Evolutionary conservation across 2,888 invertebrate genomes (phyloP).

Genomic region (Chrysolina americana): DNA sequence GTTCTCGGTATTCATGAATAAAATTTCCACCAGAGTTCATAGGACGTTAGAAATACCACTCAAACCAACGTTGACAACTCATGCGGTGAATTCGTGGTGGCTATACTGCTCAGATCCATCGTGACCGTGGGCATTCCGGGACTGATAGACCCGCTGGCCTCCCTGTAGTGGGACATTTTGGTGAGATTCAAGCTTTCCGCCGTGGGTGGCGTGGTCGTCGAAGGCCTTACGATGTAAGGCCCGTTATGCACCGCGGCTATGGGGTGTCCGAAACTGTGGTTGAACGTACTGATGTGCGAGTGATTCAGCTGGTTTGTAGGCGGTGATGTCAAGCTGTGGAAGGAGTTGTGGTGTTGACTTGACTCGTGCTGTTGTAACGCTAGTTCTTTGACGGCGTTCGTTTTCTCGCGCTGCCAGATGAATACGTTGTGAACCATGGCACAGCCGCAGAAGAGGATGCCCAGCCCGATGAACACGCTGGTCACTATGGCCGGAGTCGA

Average conservation of each 20-base stretch:
- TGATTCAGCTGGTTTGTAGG: constrained; percentile 60
- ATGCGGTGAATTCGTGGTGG: constrained; percentile 76
- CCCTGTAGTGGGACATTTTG: constrained; percentile 66
- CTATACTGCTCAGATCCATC: constrained; percentile 76
- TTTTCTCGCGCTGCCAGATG: constrained; percentile 94
- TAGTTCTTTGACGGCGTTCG: constrained; percentile 81
- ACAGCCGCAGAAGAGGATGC: constrained; percentile 92
- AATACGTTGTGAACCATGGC: constrained; percentile 96
- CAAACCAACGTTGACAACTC: constrained; percentile 81
- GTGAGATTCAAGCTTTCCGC: constrained; percentile 63
- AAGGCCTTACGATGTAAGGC: constrained; percentile 76
- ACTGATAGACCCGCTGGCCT: constrained; percentile 76
- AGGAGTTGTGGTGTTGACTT: constrained; percentile 61
- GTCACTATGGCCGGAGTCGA: constrained; percentile 93
- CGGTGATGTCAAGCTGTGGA: constrained; percentile 62
- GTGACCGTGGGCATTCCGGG: constrained; percentile 75
- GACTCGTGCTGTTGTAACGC: constrained; percentile 65
- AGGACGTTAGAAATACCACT: constrained; percentile 40
- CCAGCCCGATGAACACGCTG: constrained; percentile 90
- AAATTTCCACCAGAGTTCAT: not conserved
- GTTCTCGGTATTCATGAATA: not conserved
- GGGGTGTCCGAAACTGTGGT: constrained; percentile 65
- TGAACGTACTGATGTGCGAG: constrained; percentile 65
- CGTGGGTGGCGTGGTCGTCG: constrained; percentile 74
- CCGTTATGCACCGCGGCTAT: constrained; percentile 67